These are phyloP conservation scores for Heliconius nattereri DNA, from an alignment of 1,140 invertebrate species.

Conservation along the genomic window DNA sequence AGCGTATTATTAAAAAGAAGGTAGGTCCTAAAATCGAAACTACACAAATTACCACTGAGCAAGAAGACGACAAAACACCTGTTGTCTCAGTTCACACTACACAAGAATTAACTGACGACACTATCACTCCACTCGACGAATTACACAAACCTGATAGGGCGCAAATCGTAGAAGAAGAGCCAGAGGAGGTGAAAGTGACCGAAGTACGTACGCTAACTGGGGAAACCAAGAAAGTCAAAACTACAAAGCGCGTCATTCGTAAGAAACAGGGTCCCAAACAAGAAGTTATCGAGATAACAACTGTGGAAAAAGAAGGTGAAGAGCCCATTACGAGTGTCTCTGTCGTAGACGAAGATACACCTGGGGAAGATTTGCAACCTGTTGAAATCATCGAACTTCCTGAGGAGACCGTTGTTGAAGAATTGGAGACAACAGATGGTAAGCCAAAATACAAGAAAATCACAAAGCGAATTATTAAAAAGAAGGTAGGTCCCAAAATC, in stretches of 20 bases:
- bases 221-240: conserved; percentile 8
- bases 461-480: conserved; percentile 61
- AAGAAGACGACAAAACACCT: conserved; percentile 54
- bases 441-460: conserved; percentile 40
- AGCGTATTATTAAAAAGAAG: conserved; percentile 64
- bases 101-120: conserved; percentile 8
- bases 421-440: conserved; percentile 29
- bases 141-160: not conserved
- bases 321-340: conserved; percentile 28
- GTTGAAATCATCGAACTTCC: not conserved
- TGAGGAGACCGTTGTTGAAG: not conserved
- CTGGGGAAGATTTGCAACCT: not conserved
- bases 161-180: conserved; percentile 55
- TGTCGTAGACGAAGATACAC: conserved; percentile 19
- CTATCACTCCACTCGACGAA: not conserved
- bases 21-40: conserved; percentile 57
- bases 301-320: conserved; percentile 11
- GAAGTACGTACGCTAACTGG: not conserved
- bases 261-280: not conserved
- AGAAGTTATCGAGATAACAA: not conserved
- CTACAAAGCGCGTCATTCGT: conserved; percentile 45
- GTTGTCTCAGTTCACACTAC: conserved; percentile 16
- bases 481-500: conserved; percentile 54
- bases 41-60: conserved; percentile 68
- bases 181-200: conserved; percentile 63